Base-by-base conservation (phyloP, 2,113 vertebrate species). In the Nannobrachium achirus region DNA sequence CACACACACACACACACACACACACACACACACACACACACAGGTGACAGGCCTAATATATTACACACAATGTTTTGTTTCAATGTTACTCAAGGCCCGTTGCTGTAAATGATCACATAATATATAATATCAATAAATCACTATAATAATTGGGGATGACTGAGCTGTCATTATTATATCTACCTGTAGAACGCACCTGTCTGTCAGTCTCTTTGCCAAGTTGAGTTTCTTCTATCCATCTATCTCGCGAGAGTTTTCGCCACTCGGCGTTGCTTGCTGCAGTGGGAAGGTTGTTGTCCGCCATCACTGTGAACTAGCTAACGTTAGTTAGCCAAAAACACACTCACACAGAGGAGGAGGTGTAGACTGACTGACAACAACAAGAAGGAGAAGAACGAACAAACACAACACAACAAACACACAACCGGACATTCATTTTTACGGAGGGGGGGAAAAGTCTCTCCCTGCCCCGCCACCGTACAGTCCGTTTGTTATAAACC, bases 301-400 rank as follows among this genome's bases (percentile, higher is more conserved):
- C 91, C 92, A 92, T 92, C 88, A 89, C 77, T 79, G 81, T 83
- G 64, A 11, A 64, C 68, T 55, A 82, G 84, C 79, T 85, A 88
- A 57, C 67, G 51, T 74, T 86, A 85, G 51, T 74, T 86, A 85
- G 81, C 79, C 44, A 49, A 79, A 81, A 58, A 57, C 72, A 57
- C 72, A 76, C 46, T 56, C 73, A 64, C 70, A 56, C 76, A 56
- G 69, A 67, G 66, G 25, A 33, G 25, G 25, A 33, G 25, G 25
- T 4, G 25, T 33, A 5, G 25, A 33, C 25, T 67, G 68, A 67
- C 33, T 88, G 79, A 84, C 79, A 89, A 89, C 88, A 85, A 75
- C 81, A 78, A 7, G 69, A 61, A 75, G 67, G 82, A 79, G 55
- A 69, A 15, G 25, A 33, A 33, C 25, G 25, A 33, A 33, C 25